Base-by-base conservation (phyloP, 2,797 vertebrate genomes). In the Lemur catta region DNA sequence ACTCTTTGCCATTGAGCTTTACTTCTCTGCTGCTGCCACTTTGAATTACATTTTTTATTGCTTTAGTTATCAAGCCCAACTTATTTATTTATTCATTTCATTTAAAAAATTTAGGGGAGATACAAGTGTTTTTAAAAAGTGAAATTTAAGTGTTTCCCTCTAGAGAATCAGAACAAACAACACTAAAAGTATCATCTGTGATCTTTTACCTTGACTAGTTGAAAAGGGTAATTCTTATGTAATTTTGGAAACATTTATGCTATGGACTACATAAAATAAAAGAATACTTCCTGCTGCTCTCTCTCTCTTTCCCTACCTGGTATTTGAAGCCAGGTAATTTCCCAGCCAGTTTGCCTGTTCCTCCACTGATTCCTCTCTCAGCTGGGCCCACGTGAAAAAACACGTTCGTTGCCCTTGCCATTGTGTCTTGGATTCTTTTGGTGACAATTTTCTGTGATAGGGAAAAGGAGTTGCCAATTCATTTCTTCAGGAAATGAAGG, bases 401-500 rank as follows among this genome's bases (percentile, higher is more conserved):
- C 96, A 52, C 18, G 33, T 90, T 89, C 87, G 85, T 87, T 97
- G 48, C 26, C 76, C 88, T 96, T 97, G 50, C 94, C 76, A 41
- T 75, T 93, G 43, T 97, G 76, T 76, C 84, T 97, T 93, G 90
- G 33, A 50, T 43, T 84, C 59, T 84, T 96, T 97, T 67, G 91
- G 69, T 89, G 97, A 95, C 74, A 95, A n/a, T 97, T 95, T 97
- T 94, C 75, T 94, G 48, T 84, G 75, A 96, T 96, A 72, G 61
- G 94, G 69, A 52, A 79, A 97, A 87, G 79, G 82, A 95, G 48
- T 88, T 96, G 96, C 92, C 96, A 98, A 96, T 55, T 93, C 92
- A 86, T 82, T 95, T 57, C 94, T 97, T 96, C 96, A 94, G 91
- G 84, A 98, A 97, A 97, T 96, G 75, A 96, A 81, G 84, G 46